A percentile compares a stretch with the other conserved stretches of the same genome.
phyloP scores from a whole-genome alignment of 2,113 vertebrate species.

The Hippocampus abdominalis region DNA sequence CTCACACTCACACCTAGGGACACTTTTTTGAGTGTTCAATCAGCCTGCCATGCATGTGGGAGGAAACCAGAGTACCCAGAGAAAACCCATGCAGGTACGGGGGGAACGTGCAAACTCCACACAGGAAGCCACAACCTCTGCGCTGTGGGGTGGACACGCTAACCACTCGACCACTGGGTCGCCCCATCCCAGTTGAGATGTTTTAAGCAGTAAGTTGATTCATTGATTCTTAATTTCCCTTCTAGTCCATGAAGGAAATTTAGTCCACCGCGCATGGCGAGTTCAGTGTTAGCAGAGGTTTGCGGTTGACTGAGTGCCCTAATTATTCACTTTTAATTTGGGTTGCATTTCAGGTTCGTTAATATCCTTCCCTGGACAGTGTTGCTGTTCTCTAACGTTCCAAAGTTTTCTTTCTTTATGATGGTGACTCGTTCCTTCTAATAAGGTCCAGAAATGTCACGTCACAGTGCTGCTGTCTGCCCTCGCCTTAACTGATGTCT shows the following conservation, averaged over 20 bases:
- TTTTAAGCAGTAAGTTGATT: neutral
- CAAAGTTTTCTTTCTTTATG: conserved; percentile 29
- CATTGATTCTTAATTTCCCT: conserved; percentile 32
- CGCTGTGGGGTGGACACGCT: too few species aligned
- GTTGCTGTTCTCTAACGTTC: conserved; percentile 19
- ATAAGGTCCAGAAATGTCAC: conserved; percentile 29
- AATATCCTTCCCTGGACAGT: conserved; percentile 69
- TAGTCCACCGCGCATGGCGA: neutral
- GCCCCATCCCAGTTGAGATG: neutral
- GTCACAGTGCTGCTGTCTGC: conserved; percentile 29
- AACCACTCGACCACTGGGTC: too few species aligned
- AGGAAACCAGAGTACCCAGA: too few species aligned
- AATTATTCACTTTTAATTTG: neutral
- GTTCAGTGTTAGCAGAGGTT: neutral
- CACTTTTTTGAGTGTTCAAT: too few species aligned
- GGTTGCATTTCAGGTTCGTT: conserved; percentile 11
- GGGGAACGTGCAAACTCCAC: too few species aligned
- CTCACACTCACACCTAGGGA: too few species aligned
- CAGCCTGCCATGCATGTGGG: too few species aligned
- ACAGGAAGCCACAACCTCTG: too few species aligned
- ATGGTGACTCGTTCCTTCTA: conserved; percentile 25
- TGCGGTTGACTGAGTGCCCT: neutral
- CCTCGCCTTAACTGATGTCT: conserved; percentile 53
- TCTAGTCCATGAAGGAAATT: neutral
- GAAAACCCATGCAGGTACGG: too few species aligned